Evolutionary conservation across 2,888 invertebrate genomes (phyloP), one percentile per base, ranked within the genome.

Genomic region (Serripes groenlandicus): DNA sequence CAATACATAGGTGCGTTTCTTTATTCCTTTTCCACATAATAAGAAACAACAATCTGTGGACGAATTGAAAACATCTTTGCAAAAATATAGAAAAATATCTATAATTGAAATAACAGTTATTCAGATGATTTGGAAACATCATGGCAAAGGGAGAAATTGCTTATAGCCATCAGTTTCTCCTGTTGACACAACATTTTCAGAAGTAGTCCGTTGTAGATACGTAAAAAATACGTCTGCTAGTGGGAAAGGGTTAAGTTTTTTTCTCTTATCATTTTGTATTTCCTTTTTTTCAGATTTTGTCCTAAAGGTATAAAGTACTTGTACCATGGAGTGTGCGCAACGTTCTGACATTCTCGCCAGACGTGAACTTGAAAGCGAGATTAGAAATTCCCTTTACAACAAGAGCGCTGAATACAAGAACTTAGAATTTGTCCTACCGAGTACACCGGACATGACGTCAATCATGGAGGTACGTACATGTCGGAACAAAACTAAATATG

Each of bases 401-500:
- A 23, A 62, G 34, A 32, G 21, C 34, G 62, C 28, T n/a, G 34
- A 62, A 62, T 32, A 21, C 5, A 32, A 21, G 34, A 34, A 34
- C n/a, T n/a, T 62, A n/a, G 32, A 62, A 32, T 62, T 62, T 34
- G 34, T 62, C 9, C 62, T 62, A 21, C 62, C 62, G 21, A 62
- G 34, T n/a, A 34, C 28, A 34, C 34, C 30, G 18, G 58, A 58
- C 23, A 15, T 15, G 3, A 34, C 62, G 21, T 21, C 21, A 28
- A 18, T 3, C 3, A 0, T 9, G n/a, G 21, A 18, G 18, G 30
- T n/a, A 34, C 11, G 1, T 34, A n/a, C 4, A 7, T 18, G 18
- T 62, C 34, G 0, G 18, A 62, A 18, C n/a, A 34, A 18, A 5
- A 5, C 21, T 4, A n/a, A 32, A 34, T 18, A 3, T 11, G 34